Evolutionary conservation across 2,888 invertebrate species (phyloP), one percentile per base, ranked within the genome.

Genomic region (Chymomyza fuscimana): DNA sequence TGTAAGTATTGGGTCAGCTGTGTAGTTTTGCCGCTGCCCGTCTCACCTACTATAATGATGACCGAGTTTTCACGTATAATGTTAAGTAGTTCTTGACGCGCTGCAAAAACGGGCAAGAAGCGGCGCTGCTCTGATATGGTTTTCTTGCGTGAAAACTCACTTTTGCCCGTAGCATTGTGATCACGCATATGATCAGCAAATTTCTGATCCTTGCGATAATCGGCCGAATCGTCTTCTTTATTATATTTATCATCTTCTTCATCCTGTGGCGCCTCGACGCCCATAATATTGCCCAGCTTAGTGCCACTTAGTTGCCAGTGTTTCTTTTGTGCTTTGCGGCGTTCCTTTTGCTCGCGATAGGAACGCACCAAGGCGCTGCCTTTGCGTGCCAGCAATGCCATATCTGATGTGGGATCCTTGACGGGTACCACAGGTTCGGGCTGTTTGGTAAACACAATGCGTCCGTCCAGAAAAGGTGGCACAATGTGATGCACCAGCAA

Each of bases 231-330:
- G 5, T 93, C 91, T 59, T 94, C 94, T 78, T 94, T 94, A 77
- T 94, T 93, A 63, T 93, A 93, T 77, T 94, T 93, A 6, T 91
- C 92, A 86, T 96, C 96, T 59, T 95, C 95, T 19, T 95, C 94
- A 60, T 97, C 97, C 77, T 96, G 96, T 79, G 96, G 95, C 85
- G 93, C 93, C 75, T 96, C 95, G 0, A 99, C 95, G 0, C 99
- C 99, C 97, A 99, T 98, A 56, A 99, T 97, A 89, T 99, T 98
- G 82, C 95, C 95, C 61, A 92, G 70, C 74, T 92, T 97, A 2
- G 99, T 99, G 54, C 99, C 99, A 63, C 98, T 97, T 71, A 99
- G 92, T 91, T 99, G 98, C 99, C 99, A 99, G 90, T 99, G 99
- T 90, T 99, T 99, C 91, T 98, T 98, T 91, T 99, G 99, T 0